Conservation (phyloP, 2,888 invertebrate species). For the Crocallis elinguaria region DNA sequence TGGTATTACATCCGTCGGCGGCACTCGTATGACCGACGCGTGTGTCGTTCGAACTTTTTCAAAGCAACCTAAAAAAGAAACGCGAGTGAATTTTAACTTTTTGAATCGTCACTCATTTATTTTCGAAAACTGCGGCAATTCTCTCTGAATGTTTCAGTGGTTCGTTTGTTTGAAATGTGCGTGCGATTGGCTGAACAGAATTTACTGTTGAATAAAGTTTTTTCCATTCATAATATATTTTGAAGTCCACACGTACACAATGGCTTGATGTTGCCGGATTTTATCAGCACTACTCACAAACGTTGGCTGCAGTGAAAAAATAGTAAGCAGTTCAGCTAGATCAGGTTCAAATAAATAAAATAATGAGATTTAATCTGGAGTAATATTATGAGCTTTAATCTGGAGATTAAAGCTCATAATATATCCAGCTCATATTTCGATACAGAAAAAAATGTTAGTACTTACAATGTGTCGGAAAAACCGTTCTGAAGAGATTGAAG, state of each 20-base stretch:
- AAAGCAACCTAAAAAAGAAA: constrained; percentile 12
- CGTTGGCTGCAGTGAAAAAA: no score
- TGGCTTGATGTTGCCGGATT: background rate
- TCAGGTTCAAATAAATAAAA: no score
- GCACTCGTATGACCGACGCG: constrained; percentile 8
- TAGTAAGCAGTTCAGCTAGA: no score
- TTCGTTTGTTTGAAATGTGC: background rate
- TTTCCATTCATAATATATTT: background rate
- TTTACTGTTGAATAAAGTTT: constrained; percentile 1
- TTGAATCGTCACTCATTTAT: constrained; percentile 15
- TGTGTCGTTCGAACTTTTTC: constrained; percentile 17
- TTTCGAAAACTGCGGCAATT: constrained; percentile 13
- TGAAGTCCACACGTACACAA: background rate
- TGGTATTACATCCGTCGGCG: background rate
- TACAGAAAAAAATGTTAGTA: no score
- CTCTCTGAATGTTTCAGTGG: constrained; percentile 6
- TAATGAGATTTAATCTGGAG: no score
- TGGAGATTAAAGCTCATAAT: no score
- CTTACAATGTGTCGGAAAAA: no score
- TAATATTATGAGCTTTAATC: no score
- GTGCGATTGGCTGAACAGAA: background rate
- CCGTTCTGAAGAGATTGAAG: no score
- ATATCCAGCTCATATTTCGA: no score
- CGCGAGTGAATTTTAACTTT: constrained; percentile 10
- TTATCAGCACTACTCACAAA: background rate